Evolutionary conservation across 2,113 vertebrate genomes (phyloP).

Genomic region (Leucoraja erinaceus): DNA sequence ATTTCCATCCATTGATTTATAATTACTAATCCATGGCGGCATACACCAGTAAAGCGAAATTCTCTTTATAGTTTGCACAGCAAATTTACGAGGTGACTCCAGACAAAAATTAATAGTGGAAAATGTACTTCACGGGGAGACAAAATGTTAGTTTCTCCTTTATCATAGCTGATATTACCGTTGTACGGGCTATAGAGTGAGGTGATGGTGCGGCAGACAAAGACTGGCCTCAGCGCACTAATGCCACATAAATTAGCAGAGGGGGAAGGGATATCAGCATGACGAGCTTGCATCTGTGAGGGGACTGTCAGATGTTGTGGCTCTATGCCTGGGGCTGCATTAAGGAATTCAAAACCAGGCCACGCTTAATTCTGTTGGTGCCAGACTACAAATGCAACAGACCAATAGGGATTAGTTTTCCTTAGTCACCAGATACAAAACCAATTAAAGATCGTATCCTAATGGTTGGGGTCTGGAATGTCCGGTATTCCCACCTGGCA

Average conservation of each 20-base stretch:
- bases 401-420: constrained; percentile 47
- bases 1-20: constrained; percentile 53
- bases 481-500: constrained; percentile 35
- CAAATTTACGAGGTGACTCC: constrained; percentile 55
- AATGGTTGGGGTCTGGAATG: constrained; percentile 23
- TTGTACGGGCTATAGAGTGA: constrained; percentile 23
- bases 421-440: constrained; percentile 44
- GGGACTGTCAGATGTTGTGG: constrained; percentile 43
- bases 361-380: constrained; percentile 49
- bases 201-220: constrained; percentile 40
- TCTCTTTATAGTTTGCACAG: constrained; percentile 53
- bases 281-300: constrained; percentile 43
- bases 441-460: constrained; percentile 34
- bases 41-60: constrained; percentile 52
- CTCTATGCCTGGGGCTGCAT: constrained; percentile 46
- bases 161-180: constrained; percentile 42
- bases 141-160: constrained; percentile 39
- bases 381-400: constrained; percentile 46
- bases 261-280: constrained; percentile 40
- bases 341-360: constrained; percentile 50
- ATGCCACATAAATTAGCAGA: constrained; percentile 41
- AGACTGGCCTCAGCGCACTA: constrained; percentile 43
- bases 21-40: constrained; percentile 51
- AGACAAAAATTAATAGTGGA: constrained; percentile 55
- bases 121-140: constrained; percentile 37